Evolutionary conservation across 2,797 vertebrate genomes (phyloP).

Genomic region (Apogon hyalosoma): DNA sequence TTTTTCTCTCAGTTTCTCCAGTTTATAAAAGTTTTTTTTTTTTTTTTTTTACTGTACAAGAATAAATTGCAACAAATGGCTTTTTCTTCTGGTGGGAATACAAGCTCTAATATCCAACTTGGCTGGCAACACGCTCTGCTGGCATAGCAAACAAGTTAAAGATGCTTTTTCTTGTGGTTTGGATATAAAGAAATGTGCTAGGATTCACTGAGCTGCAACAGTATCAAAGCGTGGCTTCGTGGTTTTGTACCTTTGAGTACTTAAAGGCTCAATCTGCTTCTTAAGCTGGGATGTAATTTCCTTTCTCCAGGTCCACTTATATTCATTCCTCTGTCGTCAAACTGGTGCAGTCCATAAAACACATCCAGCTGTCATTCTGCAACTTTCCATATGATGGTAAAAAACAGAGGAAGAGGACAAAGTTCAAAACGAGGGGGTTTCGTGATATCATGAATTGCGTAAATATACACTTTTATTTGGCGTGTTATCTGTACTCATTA

Average conservation of each 20-base stretch:
- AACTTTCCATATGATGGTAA: too few species aligned
- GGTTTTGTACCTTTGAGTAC: background rate
- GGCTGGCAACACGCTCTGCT: background rate
- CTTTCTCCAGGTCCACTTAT: too few species aligned
- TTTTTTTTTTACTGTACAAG: background rate
- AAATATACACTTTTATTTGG: too few species aligned
- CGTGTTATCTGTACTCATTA: too few species aligned
- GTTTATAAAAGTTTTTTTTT: background rate
- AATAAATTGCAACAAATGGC: background rate
- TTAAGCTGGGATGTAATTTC: too few species aligned
- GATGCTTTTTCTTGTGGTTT: background rate
- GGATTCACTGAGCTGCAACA: slow-evolving; percentile 1
- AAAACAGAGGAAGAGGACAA: too few species aligned
- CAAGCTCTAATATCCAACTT: background rate
- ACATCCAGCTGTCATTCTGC: too few species aligned
- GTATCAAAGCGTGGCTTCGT: background rate
- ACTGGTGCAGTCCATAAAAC: too few species aligned
- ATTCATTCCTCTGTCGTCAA: too few species aligned
- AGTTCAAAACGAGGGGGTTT: too few species aligned
- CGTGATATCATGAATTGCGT: too few species aligned
- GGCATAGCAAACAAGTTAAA: background rate
- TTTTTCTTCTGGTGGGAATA: slow-evolving; percentile 1
- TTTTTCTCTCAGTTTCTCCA: background rate
- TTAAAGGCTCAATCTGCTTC: background rate
- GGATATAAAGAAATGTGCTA: background rate